Conservation (phyloP, 64 coral and sea anemone genomes). For the Catalaphyllia jardinei region DNA sequence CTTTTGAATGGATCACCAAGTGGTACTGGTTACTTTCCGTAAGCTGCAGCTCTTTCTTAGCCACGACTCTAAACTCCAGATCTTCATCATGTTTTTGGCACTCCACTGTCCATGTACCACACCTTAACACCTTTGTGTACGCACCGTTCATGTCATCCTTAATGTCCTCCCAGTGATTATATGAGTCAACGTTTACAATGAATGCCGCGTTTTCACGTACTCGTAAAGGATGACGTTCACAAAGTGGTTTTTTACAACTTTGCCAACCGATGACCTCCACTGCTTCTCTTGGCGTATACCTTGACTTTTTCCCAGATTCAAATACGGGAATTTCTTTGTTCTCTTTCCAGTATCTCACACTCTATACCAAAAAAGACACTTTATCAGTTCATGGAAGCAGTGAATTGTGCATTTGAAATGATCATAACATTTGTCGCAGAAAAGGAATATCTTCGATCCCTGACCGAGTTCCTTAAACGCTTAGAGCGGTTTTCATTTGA, state of each 20-base stretch:
- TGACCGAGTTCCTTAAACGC: not conserved
- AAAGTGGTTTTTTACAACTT: slow-evolving; percentile 4
- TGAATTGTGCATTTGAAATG: slow-evolving; percentile 8
- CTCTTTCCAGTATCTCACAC: slow-evolving; percentile 18
- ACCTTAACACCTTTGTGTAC: slow-evolving; percentile 56
- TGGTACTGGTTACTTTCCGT: slow-evolving; percentile 31
- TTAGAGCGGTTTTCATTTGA: too few species aligned
- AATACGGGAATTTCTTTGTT: slow-evolving; percentile 27
- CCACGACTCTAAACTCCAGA: not conserved
- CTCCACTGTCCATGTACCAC: slow-evolving; percentile 57
- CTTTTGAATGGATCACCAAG: too few species aligned
- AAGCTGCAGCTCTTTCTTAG: slow-evolving; percentile 34
- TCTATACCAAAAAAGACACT: slow-evolving; percentile 31
- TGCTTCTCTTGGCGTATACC: slow-evolving; percentile 39
- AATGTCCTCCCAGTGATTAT: slow-evolving; percentile 66
- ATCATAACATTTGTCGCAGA: slow-evolving; percentile 5
- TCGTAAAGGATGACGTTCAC: slow-evolving; percentile 40
- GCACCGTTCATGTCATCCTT: slow-evolving; percentile 66
- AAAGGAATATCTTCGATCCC: slow-evolving; percentile 14
- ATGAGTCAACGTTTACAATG: not conserved
- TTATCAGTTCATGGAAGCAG: slow-evolving; percentile 33
- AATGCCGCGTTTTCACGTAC: slow-evolving; percentile 56
- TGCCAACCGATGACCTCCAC: slow-evolving; percentile 15
- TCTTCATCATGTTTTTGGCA: slow-evolving; percentile 13
- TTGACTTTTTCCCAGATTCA: slow-evolving; percentile 53